phyloP scores from a whole-genome alignment of 2,888 invertebrate genomes.

The Sialis lutaria region DNA sequence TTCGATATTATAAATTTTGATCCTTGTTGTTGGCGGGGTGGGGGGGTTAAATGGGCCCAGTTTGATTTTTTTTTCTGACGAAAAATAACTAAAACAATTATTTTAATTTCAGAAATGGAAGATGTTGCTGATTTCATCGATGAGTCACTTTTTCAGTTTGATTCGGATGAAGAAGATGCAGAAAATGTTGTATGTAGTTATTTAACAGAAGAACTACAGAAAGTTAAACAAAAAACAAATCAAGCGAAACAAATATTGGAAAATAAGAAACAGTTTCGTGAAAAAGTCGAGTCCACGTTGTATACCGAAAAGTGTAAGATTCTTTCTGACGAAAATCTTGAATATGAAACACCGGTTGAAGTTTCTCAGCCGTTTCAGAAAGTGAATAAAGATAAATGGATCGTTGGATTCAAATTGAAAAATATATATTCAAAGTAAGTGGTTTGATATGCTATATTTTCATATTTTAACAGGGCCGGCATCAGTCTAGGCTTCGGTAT shows the following conservation, averaged over 20 bases:
- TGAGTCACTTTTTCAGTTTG: neutral
- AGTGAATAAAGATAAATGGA: constrained; percentile 11
- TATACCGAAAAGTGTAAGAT: too few relatives aligned
- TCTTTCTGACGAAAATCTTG: neutral
- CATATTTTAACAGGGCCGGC: too few relatives aligned
- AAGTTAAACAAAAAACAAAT: neutral
- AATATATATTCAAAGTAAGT: constrained; percentile 7
- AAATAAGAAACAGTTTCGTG: neutral
- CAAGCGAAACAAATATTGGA: neutral
- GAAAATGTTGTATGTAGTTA: neutral
- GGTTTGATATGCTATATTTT: too few relatives aligned
- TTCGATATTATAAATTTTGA: too few relatives aligned
- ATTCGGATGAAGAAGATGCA: neutral
- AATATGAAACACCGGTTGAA: neutral
- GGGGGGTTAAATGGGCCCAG: too few relatives aligned
- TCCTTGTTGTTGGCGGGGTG: too few relatives aligned
- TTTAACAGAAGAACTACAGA: neutral
- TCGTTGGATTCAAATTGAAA: constrained; percentile 15
- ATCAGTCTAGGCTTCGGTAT: too few relatives aligned
- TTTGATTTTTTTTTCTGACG: too few relatives aligned
- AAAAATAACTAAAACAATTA: too few relatives aligned
- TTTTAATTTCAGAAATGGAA: neutral
- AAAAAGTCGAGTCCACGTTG: too few relatives aligned
- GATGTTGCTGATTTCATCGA: neutral
- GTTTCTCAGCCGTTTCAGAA: constrained; percentile 8